phyloP scores from a whole-genome alignment of 1,140 invertebrate genomes.

The Philaenus spumarius region DNA sequence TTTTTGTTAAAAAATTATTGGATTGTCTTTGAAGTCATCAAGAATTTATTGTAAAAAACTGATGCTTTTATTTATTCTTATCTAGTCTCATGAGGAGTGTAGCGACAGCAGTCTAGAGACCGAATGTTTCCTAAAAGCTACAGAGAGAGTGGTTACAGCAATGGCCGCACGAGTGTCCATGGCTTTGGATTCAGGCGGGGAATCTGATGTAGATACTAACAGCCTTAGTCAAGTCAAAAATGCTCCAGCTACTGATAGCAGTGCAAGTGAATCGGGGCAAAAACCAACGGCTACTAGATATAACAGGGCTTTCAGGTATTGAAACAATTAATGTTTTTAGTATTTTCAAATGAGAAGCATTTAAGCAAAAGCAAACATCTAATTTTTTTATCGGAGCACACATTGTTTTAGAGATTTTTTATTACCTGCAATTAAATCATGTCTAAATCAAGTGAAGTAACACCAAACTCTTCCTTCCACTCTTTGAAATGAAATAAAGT shows the following conservation, averaged over 20 bases:
- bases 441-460: neutral
- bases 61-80: too few species aligned
- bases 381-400: constrained; percentile 8
- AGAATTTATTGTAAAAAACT: too few species aligned
- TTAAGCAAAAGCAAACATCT: neutral
- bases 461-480: too few species aligned
- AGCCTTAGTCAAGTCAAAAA: neutral
- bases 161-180: constrained; percentile 42
- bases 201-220: constrained; percentile 31
- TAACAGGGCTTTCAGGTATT: constrained; percentile 43
- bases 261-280: constrained; percentile 17
- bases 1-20: too few species aligned
- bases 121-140: constrained; percentile 45
- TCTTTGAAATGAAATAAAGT: too few species aligned
- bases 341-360: constrained; percentile 6
- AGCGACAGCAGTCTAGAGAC: constrained; percentile 37
- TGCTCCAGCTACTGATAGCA: constrained; percentile 17
- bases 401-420: too few species aligned
- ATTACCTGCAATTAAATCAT: too few species aligned
- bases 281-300: constrained; percentile 38
- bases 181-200: constrained; percentile 32
- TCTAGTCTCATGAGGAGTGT: neutral
- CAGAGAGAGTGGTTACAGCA: constrained; percentile 47
- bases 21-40: too few species aligned
- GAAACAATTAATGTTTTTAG: neutral